phyloP scores from a whole-genome alignment of 2,888 invertebrate species.

The Trissonchulus sp. region DNA sequence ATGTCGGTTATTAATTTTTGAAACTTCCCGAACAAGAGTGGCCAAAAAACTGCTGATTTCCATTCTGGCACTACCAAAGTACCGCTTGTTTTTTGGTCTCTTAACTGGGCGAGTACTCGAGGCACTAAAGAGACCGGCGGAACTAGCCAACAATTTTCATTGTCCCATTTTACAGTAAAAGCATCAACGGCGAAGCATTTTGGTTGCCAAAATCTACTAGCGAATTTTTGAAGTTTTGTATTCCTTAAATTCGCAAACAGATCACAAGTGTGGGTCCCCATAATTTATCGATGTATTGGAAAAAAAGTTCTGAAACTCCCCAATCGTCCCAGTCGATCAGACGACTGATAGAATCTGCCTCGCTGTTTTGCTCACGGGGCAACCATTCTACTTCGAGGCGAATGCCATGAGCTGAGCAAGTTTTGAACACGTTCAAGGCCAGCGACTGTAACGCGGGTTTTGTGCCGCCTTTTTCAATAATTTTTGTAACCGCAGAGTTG shows the following conservation, averaged over 20 bases:
- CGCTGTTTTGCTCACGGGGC: background rate
- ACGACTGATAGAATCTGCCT: background rate
- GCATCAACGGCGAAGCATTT: background rate
- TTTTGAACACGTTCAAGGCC: background rate
- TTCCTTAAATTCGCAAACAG: background rate
- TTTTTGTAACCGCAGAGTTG: background rate
- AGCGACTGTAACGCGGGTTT: background rate
- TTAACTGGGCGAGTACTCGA: background rate
- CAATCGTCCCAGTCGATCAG: constrained; percentile 9
- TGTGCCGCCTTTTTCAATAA: constrained; percentile 4
- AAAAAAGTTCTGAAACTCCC: background rate
- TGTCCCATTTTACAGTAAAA: background rate
- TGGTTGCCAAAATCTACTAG: background rate
- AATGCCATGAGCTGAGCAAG: background rate
- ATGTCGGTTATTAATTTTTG: too few species aligned
- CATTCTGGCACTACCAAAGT: background rate
- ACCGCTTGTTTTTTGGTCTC: background rate
- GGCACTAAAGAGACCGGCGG: background rate
- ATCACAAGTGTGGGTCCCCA: constrained; percentile 1
- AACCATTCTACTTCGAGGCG: constrained; percentile 10
- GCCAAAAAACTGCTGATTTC: constrained; percentile 9
- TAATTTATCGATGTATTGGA: background rate
- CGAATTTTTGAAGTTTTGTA: background rate
- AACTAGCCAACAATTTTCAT: background rate
- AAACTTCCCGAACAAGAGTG: background rate